Evolutionary conservation across 2,888 invertebrate species (phyloP), one percentile per base, ranked within the genome.

Genomic region (Acanthoscelides obtectus): DNA sequence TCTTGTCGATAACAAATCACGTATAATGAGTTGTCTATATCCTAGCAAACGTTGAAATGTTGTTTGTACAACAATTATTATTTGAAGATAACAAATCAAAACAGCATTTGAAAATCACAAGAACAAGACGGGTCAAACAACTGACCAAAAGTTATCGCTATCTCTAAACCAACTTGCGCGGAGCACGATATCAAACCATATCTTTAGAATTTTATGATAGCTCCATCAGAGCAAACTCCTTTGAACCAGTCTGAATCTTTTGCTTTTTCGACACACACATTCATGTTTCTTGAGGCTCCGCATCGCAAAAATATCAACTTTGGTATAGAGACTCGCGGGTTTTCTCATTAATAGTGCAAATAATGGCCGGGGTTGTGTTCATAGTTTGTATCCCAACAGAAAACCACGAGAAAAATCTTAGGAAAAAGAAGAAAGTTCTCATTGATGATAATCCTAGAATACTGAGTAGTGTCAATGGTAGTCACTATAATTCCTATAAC

Each of bases 351-450:
- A 45, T n/a, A 45, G 45, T 45, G 45, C 8, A 45, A 45, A 17
- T 12, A 66, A 89, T 89, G 89, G 84, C 89, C 12, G 89, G 89
- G 45, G 88, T 88, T n/a, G 81, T 90, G 65, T 88, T 90, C 76
- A 86, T 90, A 45, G 86, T 90, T 19, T 88, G 87, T 75, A 86
- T 90, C 21, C 90, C 90, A 4, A 87, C 87, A 22, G 87, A 86
- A 72, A 85, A 84, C 71, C 83, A 88, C 76, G 90, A 90, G 72
- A 75, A 75, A 72, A 73, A 25, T 64, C 70, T 79, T 22, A 22
- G 73, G 22, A 73, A 75, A 81, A 78, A 75, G 81, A 82, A 72
- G 66, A 76, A 73, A 73, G 76, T 77, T 12, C 77, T 69, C 0
- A 75, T 77, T 20, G 73, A 73, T 12, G 74, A 75, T 64, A 70